Base-by-base conservation (phyloP, 2,888 invertebrate species). In the Himalopsyche tibetana region DNA sequence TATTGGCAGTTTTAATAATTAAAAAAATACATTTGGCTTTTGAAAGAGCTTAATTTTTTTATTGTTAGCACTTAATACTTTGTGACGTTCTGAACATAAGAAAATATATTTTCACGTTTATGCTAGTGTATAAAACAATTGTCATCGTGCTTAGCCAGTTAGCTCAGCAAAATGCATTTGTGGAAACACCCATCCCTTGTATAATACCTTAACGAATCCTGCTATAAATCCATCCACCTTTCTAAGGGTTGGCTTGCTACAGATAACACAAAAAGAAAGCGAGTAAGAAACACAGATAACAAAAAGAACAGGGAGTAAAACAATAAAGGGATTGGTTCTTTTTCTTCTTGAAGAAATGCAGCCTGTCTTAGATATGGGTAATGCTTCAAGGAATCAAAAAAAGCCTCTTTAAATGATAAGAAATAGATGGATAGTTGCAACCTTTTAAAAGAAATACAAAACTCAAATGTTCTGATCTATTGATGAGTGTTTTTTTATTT, bases 191-290 rank as follows among this genome's bases (percentile, higher is more conserved):
- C 63, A 28, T 63, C n/a, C 8, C 63, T 19, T 63, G 63, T 63
- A 28, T 28, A 28, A 28, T 28, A 63, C 63, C 28, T 28, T 19
- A 19, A 63, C 63, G 63, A 63, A 63, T n/a, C 63, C 63, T 63
- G 63, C 63, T 19, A 63, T 63, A 63, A 63, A 63, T 63, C 63
- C 63, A 63, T 63, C 63, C 63, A 63, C 63, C 63, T 63, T 11
- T 19, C 19, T 15, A 63, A 63, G 63, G 63, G 63, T 63, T 63
- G 63, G 63, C 19, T 63, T 28, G 63, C 19, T 63, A 19, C 63
- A 63, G 63, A 63, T 63, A 63, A 63, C 63, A 63, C 63, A 63
- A 63, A 63, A 63, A 63, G 63, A 63, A 63, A 63, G 63, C 63
- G 63, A 19, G 63, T 63, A 63, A 63, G 63, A 63, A 63, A 63